Base-by-base conservation (phyloP, 1,140 invertebrate genomes). In the Hetaerina americana region DNA sequence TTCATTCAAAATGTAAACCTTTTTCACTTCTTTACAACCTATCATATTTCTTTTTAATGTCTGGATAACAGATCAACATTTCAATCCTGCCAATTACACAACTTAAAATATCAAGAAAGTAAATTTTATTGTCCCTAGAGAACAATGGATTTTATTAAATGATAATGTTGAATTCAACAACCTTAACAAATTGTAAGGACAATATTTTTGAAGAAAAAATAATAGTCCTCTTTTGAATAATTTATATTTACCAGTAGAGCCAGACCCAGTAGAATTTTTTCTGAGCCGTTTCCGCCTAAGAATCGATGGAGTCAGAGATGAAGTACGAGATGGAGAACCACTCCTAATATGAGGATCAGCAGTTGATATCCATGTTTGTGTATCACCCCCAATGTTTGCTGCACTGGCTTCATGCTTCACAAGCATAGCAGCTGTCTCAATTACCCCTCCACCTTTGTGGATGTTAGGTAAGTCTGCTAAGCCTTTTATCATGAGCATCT, bases 401-500 rank as follows among this genome's bases (percentile, higher is more conserved):
- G 40, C 40, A 57, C 15, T 1, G 10, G 40, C 40, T 57, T 57
- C 40, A 2, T 57, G 40, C 22, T 57, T 57, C 15, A 57, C 40
- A 3, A 57, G 10, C 40, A 57, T 57, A 5, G 40, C 40, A 57
- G 40, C 40, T n/a, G 40, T 57, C 40, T 57, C 40, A 57, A 57
- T 57, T 10, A 57, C 40, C 22, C 40, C 40, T 18, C 40, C 40
- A 2, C 40, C 40, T 57, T 57, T 57, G 10, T 57, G 40, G 22
- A 57, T 57, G 22, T 57, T 57, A 5, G 40, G 40, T 10, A 57
- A 57, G 80, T 95, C 92, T 66, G 92, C 91, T 25, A 95, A 82
- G 26, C 92, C 88, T 87, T 86, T 94, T 49, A 95, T 92, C 82
- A 94, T 92, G 66, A 95, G 84, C 77, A 90, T 90, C 80, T 93